phyloP scores from a whole-genome alignment of 2,797 vertebrate genomes.

The Gymnocypris eckloni region DNA sequence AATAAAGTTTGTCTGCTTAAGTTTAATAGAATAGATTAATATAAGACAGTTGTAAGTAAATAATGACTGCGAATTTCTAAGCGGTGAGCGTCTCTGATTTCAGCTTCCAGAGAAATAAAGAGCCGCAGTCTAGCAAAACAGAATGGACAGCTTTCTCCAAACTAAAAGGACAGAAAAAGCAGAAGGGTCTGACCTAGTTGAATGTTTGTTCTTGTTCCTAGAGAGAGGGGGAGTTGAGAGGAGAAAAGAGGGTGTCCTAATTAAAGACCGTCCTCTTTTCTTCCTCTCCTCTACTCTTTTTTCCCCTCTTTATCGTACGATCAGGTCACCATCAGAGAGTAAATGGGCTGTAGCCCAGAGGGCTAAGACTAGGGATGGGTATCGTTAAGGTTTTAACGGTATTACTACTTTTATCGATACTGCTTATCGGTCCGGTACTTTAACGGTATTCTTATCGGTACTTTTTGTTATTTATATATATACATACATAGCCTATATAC shows the following conservation, averaged over 20 bases:
- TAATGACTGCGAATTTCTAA: background rate
- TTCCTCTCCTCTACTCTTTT: constrained; percentile 5
- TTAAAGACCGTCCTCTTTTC: constrained; percentile 40
- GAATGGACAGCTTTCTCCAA: constrained; percentile 28
- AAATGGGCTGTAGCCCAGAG: constrained; percentile 70
- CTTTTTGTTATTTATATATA: no score
- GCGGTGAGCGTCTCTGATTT: background rate
- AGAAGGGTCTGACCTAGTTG: constrained; percentile 55
- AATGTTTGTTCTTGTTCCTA: constrained; percentile 53
- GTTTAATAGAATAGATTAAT: constrained; percentile 55
- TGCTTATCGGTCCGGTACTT: no score
- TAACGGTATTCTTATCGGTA: no score
- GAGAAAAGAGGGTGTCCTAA: constrained; percentile 19
- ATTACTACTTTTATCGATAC: no score
- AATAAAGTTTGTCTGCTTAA: constrained; percentile 61
- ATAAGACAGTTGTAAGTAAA: background rate
- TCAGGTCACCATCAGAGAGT: constrained; percentile 69
- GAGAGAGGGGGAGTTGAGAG: constrained; percentile 29
- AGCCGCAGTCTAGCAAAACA: constrained; percentile 35
- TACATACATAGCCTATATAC: no score
- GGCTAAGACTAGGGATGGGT: constrained; percentile 62
- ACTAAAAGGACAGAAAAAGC: constrained; percentile 14
- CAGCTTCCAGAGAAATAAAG: background rate
- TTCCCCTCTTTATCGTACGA: constrained; percentile 63
- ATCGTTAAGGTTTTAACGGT: no score